These are phyloP conservation scores for Yponomeuta plumbellus DNA, from an alignment of 2,888 invertebrate species.

Conservation along the genomic window DNA sequence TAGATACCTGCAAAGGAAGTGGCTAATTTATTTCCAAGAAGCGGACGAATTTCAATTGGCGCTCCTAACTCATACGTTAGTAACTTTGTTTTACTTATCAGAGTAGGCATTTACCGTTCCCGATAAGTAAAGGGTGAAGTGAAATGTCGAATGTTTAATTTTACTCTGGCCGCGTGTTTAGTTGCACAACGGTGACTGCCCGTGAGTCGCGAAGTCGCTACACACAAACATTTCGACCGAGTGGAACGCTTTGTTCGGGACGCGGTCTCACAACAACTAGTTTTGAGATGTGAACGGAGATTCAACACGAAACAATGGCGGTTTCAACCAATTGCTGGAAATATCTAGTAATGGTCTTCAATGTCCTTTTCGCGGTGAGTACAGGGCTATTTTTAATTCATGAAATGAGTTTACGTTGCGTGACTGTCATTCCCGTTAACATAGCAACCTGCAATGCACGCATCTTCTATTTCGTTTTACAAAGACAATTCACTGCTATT, in stretches of 20 bases:
- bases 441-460: not conserved
- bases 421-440: not conserved
- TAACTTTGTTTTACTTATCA: not conserved
- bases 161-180: constrained; percentile 39
- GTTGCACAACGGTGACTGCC: constrained; percentile 37
- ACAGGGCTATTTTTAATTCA: constrained; percentile 20
- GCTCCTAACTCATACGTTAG: not conserved
- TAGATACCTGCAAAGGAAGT: not conserved
- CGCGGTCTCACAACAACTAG: not conserved
- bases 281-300: constrained; percentile 59
- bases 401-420: constrained; percentile 7
- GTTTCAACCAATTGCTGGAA: constrained; percentile 71
- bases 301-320: constrained; percentile 49
- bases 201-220: not conserved
- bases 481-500: not conserved
- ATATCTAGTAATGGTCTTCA: constrained; percentile 68
- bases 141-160: constrained; percentile 62
- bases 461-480: not conserved
- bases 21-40: not conserved
- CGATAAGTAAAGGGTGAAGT: constrained; percentile 29
- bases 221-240: constrained; percentile 7
- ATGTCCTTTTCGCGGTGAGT: constrained; percentile 69
- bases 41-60: not conserved
- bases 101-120: constrained; percentile 20
- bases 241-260: constrained; percentile 6